A percentile compares a stretch with the other conserved stretches of the same genome.
Conservation (phyloP, 2,888 invertebrate species). For the Phanerotoma sp. region DNA sequence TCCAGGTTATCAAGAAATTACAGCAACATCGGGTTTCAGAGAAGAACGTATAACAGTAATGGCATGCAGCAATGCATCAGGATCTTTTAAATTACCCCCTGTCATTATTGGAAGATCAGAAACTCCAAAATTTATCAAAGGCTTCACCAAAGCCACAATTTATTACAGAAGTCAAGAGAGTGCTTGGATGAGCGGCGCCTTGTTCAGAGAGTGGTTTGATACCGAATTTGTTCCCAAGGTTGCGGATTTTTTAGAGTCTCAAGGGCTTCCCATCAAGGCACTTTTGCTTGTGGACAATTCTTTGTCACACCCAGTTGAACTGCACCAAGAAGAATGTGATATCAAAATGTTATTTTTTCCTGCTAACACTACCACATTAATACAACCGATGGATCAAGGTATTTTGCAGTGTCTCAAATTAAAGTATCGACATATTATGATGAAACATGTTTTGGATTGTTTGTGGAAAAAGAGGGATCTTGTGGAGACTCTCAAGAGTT, state of each 20-base stretch:
- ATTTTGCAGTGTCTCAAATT: not conserved
- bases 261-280: not conserved
- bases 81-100: conserved; percentile 20
- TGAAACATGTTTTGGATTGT: not conserved
- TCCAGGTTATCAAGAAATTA: too few relatives aligned
- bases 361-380: not conserved
- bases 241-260: not conserved
- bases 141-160: conserved; percentile 27
- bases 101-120: conserved; percentile 31
- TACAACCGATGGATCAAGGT: conserved; percentile 1
- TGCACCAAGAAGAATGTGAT: not conserved
- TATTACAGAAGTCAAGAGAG: conserved; percentile 30
- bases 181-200: conserved; percentile 29
- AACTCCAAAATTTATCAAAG: conserved; percentile 31
- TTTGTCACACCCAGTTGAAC: not conserved
- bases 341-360: conserved; percentile 2
- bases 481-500: not conserved
- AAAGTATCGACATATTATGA: not conserved
- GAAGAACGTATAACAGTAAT: not conserved
- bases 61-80: conserved; percentile 30
- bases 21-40: too few relatives aligned
- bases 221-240: conserved; percentile 16
- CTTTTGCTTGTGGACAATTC: not conserved
- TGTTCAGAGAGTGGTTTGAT: conserved; percentile 28
- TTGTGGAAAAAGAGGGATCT: not conserved